Evolutionary conservation across 2,888 invertebrate genomes (phyloP), one percentile per base, ranked within the genome.

Genomic region (Amphipoea lucens): DNA sequence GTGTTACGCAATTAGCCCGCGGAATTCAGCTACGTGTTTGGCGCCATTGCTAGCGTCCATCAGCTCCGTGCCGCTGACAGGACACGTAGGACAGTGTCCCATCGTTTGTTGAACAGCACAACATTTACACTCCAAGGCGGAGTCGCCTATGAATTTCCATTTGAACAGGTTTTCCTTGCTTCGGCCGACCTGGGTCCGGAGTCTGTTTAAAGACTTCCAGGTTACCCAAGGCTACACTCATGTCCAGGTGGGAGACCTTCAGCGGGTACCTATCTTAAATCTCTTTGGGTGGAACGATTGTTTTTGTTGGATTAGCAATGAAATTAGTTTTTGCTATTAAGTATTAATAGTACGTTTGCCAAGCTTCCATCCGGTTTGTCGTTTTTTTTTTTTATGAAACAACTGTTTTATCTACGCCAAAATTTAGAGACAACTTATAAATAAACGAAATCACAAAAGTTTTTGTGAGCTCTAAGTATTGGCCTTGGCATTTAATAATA

Each of bases 261-360:
- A 57, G 23, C 3, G 57, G 57, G 29, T 29, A 29, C 29, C 29
- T 29, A 29, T 29, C 29, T 29, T 29, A 29, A 29, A 29, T 29
- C 29, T 29, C 29, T 29, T 29, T 29, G 29, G 29, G n/a, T 60
- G 57, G 57, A 60, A 60, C n/a, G 57, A n/a, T n/a, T 60, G n/a
- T 60, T 60, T 65, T 74, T 54, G 7, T 42, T 3, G 6, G 23
- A 36, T 48, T 62, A 45, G 45, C 48, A 57, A 57, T 65, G 9
- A 29, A 65, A 45, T 23, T 0, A 12, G 29, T 65, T 81, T 73
- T 81, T 81, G 54, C 29, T 63, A 4, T 4, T 3, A 36, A 5
- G 69, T 51, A 40, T 40, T 36, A 45, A 23, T 23, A 36, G 17
- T 36, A 70, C 20, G 7, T 71, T 57, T 3, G 4, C 1, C 20